Percentiles rank a stretch among this genome's conserved stretches.
These are phyloP conservation scores for Basileuterus tristriatus DNA, from an alignment of 2,797 vertebrate species.

Conservation along the genomic window DNA sequence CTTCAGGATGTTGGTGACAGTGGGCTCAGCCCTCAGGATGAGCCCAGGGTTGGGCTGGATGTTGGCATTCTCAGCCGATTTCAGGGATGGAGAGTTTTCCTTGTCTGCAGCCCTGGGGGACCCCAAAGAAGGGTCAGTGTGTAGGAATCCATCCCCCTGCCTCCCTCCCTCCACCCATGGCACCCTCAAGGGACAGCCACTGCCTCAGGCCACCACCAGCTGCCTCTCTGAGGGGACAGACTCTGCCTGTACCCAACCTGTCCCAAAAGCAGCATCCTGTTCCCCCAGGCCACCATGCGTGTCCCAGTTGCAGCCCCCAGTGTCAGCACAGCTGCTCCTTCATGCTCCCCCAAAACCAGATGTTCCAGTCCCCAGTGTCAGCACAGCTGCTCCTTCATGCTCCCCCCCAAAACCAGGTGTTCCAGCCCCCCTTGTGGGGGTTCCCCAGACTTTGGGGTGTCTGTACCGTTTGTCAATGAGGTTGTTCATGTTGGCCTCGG, in stretches of 20 bases:
- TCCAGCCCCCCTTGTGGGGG: background rate
- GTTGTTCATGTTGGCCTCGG: slow-evolving; percentile 83
- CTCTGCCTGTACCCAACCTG: background rate
- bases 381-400: background rate
- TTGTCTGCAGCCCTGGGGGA: slow-evolving; percentile 81
- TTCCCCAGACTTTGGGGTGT: background rate
- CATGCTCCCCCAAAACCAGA: no score
- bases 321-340: background rate
- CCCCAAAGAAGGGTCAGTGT: background rate
- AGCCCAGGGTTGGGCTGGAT: slow-evolving; percentile 97
- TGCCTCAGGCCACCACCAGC: background rate
- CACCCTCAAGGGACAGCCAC: background rate
- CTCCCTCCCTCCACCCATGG: background rate
- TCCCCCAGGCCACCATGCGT: accelerated
- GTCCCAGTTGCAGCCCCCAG: background rate
- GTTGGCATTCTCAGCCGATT: slow-evolving; percentile 93
- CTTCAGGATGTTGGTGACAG: slow-evolving; percentile 98
- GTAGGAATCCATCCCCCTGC: background rate
- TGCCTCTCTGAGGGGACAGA: background rate
- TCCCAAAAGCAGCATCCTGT: background rate
- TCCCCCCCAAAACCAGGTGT: background rate
- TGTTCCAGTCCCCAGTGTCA: background rate
- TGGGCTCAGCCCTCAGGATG: slow-evolving; percentile 94
- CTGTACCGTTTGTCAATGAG: slow-evolving; percentile 89
- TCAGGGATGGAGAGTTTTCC: slow-evolving; percentile 88